Evolutionary conservation across 2,113 vertebrate genomes (phyloP).

Genomic region (Chelonoidis abingdonii): DNA sequence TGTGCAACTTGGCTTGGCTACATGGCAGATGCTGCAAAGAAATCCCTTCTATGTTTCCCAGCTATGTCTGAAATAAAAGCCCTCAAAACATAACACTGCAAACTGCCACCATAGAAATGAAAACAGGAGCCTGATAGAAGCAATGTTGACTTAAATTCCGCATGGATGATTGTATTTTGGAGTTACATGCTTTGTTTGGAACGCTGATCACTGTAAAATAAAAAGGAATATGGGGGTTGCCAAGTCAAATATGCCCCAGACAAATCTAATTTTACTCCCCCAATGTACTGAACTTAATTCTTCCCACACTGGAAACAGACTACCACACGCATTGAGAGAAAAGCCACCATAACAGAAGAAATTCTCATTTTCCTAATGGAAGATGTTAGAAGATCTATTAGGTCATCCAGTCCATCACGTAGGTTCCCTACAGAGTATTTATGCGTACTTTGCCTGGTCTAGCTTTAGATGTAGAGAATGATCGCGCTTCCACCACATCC

Average conservation of each 20-base stretch:
- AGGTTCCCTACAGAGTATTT: neutral
- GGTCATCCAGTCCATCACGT: neutral
- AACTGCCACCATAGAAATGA: neutral
- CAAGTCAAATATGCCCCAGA: neutral
- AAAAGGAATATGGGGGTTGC: neutral
- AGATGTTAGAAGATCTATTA: neutral
- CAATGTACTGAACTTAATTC: neutral
- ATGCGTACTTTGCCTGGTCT: neutral
- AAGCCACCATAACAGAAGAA: neutral
- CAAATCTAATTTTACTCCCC: neutral
- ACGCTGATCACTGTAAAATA: neutral
- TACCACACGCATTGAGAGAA: neutral
- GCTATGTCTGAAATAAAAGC: neutral
- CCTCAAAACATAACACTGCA: neutral
- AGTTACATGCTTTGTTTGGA: neutral
- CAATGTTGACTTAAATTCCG: neutral
- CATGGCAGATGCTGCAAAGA: neutral
- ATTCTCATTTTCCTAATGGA: neutral
- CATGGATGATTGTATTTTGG: neutral
- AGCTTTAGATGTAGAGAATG: neutral
- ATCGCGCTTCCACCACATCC: neutral
- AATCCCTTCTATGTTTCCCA: neutral
- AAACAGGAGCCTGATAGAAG: neutral
- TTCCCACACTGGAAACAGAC: neutral
- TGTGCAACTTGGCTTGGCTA: neutral